Evolutionary conservation across 2,888 invertebrate genomes (phyloP).

Genomic region (Temnothorax unifasciatus): DNA sequence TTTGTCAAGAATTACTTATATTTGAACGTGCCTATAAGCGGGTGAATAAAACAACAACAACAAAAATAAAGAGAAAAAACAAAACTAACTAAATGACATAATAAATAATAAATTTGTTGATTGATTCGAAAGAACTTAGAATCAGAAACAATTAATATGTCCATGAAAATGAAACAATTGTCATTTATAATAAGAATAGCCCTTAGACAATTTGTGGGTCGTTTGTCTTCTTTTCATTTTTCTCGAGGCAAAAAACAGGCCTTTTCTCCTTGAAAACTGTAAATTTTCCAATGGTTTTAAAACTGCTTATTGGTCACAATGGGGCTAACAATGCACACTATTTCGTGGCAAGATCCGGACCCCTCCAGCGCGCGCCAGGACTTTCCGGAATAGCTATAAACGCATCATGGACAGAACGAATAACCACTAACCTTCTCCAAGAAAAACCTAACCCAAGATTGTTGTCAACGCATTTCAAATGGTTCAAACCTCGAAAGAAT

Average conservation of each 20-base stretch:
- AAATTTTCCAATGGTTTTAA: slow-evolving; percentile 70
- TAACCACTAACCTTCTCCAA: slow-evolving; percentile 40
- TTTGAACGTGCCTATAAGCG: not conserved
- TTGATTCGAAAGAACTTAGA: not conserved
- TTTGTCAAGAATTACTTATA: slow-evolving; percentile 19
- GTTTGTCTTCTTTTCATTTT: slow-evolving; percentile 57
- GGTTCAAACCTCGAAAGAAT: slow-evolving; percentile 29
- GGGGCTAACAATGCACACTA: slow-evolving; percentile 78
- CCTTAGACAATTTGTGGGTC: slow-evolving; percentile 52
- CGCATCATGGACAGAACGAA: slow-evolving; percentile 78
- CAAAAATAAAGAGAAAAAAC: not conserved
- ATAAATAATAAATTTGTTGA: not conserved
- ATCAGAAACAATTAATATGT: not conserved
- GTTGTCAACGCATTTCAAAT: slow-evolving; percentile 45
- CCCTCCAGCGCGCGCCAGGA: slow-evolving; percentile 78
- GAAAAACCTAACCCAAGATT: not conserved
- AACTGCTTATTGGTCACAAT: slow-evolving; percentile 82
- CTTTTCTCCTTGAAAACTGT: slow-evolving; percentile 67
- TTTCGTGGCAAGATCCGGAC: slow-evolving; percentile 81
- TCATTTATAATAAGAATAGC: not conserved
- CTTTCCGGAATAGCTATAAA: slow-evolving; percentile 81
- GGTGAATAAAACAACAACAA: not conserved
- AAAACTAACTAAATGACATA: not conserved
- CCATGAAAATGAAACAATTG: not conserved
- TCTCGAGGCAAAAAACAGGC: slow-evolving; percentile 16